These are phyloP conservation scores for Seira musarum DNA, from an alignment of 2,888 invertebrate genomes.

Conservation along the genomic window DNA sequence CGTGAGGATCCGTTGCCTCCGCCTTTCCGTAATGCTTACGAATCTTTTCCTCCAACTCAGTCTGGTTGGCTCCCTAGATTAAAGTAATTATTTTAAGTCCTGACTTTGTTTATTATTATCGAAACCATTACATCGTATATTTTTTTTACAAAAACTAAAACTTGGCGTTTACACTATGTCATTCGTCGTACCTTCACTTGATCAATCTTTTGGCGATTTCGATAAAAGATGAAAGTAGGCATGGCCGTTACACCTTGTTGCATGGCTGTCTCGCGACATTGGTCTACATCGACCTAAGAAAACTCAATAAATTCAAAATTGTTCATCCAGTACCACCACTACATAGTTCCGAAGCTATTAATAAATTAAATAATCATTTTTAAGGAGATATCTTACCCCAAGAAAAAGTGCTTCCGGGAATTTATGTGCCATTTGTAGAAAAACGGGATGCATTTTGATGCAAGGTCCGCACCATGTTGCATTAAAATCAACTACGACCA, in stretches of 20 bases:
- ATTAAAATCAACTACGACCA: conserved; percentile 95
- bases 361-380: too few species aligned
- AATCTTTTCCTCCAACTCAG: conserved; percentile 88
- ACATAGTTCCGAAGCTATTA: too few species aligned
- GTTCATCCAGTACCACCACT: too few species aligned
- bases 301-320: too few species aligned
- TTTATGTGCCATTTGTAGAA: conserved; percentile 89
- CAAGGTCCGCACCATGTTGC: conserved; percentile 99
- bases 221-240: conserved; percentile 98
- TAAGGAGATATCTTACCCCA: conserved; percentile 67
- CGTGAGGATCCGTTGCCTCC: conserved; percentile 74
- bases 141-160: too few species aligned
- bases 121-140: not conserved
- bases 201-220: conserved; percentile 75
- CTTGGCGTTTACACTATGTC: too few species aligned
- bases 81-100: conserved; percentile 14
- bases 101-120: too few species aligned
- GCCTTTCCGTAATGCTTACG: conserved; percentile 85
- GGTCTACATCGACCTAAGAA: conserved; percentile 95
- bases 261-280: conserved; percentile 90
- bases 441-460: conserved; percentile 92
- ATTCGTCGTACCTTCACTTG: conserved; percentile 76
- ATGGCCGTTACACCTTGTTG: conserved; percentile 93
- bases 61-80: conserved; percentile 87
- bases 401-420: conserved; percentile 90